Conservation (phyloP, 1,140 invertebrate genomes). For the Drosophila erecta region DNA sequence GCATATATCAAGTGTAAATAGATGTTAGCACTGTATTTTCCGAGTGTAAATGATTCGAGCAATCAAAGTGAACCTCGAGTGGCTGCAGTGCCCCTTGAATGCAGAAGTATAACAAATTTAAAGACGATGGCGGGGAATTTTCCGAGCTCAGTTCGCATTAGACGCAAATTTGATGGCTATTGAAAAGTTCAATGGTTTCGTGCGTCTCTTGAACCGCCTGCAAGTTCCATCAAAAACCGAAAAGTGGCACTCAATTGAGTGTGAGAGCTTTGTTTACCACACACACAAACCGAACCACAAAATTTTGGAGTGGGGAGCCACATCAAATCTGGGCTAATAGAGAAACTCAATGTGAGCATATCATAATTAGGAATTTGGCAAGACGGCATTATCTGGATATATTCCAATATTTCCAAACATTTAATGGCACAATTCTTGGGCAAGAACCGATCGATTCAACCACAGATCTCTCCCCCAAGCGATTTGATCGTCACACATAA, state of each 20-base stretch:
- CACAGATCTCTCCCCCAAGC: slow-evolving; percentile 10
- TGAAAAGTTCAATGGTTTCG: slow-evolving; percentile 74
- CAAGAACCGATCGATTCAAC: slow-evolving; percentile 9
- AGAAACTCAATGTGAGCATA: slow-evolving; percentile 59
- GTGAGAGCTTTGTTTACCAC: slow-evolving; percentile 53
- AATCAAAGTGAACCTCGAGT: slow-evolving; percentile 63
- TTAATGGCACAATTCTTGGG: slow-evolving; percentile 35
- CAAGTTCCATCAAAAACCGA: slow-evolving; percentile 12
- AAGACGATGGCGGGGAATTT: slow-evolving; percentile 20
- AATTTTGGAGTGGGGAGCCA: slow-evolving; percentile 18
- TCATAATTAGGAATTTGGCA: slow-evolving; percentile 69
- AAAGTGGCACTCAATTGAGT: slow-evolving; percentile 44
- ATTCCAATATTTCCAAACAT: slow-evolving; percentile 56
- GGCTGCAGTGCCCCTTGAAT: slow-evolving; percentile 31
- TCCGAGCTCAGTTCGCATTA: slow-evolving; percentile 47
- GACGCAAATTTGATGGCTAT: slow-evolving; percentile 74
- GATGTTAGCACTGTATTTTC: background rate
- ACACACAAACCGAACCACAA: background rate
- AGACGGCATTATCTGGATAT: slow-evolving; percentile 23
- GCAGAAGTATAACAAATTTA: slow-evolving; percentile 32
- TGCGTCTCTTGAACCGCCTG: slow-evolving; percentile 6
- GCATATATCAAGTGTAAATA: background rate
- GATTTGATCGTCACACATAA: slow-evolving; percentile 48
- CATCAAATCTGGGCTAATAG: slow-evolving; percentile 48
- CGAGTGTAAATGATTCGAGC: slow-evolving; percentile 8